Evolutionary conservation across 2,797 vertebrate species (phyloP).

Genomic region (Poeciliopsis infans): DNA sequence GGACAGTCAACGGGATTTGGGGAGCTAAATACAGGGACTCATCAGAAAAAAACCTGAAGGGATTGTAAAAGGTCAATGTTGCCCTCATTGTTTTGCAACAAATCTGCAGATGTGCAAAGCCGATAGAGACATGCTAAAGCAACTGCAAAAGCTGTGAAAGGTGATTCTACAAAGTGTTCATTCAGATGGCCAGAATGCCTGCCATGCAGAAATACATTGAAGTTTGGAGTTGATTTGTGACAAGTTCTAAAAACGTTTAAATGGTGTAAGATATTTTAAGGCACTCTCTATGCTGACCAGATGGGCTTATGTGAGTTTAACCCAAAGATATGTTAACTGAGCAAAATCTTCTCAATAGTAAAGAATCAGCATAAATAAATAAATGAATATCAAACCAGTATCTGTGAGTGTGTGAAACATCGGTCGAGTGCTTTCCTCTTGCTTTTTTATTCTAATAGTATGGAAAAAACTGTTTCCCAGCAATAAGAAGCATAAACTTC

Average conservation of each 20-base stretch:
- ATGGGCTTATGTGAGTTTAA: not conserved
- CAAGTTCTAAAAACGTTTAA: not conserved
- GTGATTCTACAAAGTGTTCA: not conserved
- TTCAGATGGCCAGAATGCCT: not conserved
- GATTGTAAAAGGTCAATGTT: not conserved
- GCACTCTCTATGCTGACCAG: not conserved
- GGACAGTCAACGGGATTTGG: not conserved
- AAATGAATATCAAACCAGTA: not conserved
- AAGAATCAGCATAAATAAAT: not conserved
- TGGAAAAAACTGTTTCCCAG: conserved; percentile 14
- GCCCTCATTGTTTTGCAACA: not conserved
- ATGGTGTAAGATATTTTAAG: not conserved
- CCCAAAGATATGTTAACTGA: not conserved
- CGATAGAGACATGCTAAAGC: not conserved
- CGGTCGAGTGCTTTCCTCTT: not conserved
- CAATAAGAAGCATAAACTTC: conserved; percentile 24
- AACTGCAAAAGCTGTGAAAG: not conserved
- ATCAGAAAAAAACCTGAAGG: not conserved
- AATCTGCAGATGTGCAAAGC: not conserved
- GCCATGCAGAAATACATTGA: not conserved
- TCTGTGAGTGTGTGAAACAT: not conserved
- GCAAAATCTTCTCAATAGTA: not conserved
- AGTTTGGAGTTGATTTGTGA: not conserved
- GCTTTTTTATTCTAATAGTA: conserved; percentile 2
- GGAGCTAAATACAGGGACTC: too few species aligned